A percentile compares a stretch with the other conserved stretches of the same genome.
Evolutionary conservation across 2,797 vertebrate genomes (phyloP).

Genomic region (Benthosema pterotum): DNA sequence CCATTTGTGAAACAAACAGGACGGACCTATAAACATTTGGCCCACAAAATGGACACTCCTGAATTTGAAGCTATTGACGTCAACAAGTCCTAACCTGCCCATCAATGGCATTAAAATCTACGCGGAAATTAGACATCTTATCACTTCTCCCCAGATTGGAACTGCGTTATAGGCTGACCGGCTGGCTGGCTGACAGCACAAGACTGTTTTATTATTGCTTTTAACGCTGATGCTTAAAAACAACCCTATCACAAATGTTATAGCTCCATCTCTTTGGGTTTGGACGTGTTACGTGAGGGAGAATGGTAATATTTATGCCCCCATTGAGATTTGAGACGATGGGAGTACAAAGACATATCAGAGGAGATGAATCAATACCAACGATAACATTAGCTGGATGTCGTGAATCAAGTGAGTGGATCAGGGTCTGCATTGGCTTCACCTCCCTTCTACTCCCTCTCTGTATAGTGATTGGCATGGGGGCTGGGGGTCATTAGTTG

Average conservation of each 20-base stretch:
- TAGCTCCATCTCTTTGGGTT: conserved; percentile 53
- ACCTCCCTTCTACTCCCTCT: too few species aligned
- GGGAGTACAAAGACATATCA: conserved; percentile 55
- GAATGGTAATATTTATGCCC: conserved; percentile 60
- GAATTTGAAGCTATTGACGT: not conserved
- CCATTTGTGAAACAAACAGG: too few species aligned
- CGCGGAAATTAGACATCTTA: conserved; percentile 66
- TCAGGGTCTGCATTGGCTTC: conserved; percentile 14
- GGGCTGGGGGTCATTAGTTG: too few species aligned
- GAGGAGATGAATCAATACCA: conserved; percentile 54
- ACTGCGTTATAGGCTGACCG: conserved; percentile 6
- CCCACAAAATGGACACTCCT: too few species aligned
- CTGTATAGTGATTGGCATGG: too few species aligned
- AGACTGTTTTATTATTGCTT: conserved; percentile 58
- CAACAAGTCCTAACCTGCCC: conserved; percentile 43
- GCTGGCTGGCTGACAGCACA: conserved; percentile 25
- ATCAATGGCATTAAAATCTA: conserved; percentile 65
- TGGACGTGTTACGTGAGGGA: conserved; percentile 46
- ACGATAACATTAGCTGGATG: conserved; percentile 57
- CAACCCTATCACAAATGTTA: conserved; percentile 59
- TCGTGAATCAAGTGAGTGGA: conserved; percentile 35
- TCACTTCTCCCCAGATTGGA: conserved; percentile 49
- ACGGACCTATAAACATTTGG: too few species aligned
- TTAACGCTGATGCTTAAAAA: conserved; percentile 44
- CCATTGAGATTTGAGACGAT: conserved; percentile 49